These are phyloP conservation scores for Pseudococcus viburni DNA, from an alignment of 2,888 invertebrate species.

Conservation along the genomic window DNA sequence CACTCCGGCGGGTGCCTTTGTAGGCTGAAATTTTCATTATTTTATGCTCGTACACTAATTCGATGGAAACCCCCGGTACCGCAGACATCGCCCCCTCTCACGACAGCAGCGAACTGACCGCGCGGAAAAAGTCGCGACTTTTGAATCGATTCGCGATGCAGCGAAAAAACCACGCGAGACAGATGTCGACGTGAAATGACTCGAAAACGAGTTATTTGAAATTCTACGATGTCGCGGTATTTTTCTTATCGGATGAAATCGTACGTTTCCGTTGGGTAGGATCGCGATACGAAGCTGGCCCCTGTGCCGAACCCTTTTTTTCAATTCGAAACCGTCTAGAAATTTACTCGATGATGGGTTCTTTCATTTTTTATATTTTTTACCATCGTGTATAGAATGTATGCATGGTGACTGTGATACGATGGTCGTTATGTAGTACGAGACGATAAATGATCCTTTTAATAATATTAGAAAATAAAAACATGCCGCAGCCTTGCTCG, in stretches of 20 bases:
- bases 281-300: not conserved
- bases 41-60: not conserved
- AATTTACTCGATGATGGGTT: not conserved
- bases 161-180: not conserved
- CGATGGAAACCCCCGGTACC: not conserved
- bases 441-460: not conserved
- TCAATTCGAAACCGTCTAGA: not conserved
- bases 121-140: not conserved
- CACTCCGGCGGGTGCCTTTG: not conserved
- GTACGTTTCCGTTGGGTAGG: not conserved
- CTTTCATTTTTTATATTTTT: not conserved
- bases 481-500: too few relatives aligned
- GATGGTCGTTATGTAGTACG: not conserved
- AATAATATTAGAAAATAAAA: not conserved
- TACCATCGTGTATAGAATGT: not conserved
- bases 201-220: not conserved
- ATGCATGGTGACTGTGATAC: not conserved
- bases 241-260: slow-evolving; percentile 5
- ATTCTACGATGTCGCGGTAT: not conserved
- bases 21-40: not conserved
- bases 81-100: not conserved
- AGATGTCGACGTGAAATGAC: not conserved
- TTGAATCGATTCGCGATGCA: not conserved
- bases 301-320: not conserved
- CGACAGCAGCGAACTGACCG: not conserved